phyloP scores from a whole-genome alignment of 2,888 invertebrate species.

The Microplitis deprimator region DNA sequence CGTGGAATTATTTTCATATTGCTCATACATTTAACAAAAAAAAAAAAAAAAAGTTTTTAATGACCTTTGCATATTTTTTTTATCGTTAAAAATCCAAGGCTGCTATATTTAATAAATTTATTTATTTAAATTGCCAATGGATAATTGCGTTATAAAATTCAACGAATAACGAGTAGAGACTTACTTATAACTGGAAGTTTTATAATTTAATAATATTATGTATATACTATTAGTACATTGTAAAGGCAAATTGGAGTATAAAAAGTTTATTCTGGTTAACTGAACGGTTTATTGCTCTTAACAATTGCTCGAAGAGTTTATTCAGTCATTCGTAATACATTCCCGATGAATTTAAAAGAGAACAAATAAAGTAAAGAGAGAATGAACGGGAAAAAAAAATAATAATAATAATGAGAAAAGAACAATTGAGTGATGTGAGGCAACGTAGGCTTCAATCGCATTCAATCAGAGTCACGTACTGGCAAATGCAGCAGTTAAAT shows the following conservation, averaged over 20 bases:
- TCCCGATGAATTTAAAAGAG: slow-evolving; percentile 20
- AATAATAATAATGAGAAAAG: background rate
- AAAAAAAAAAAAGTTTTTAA: background rate
- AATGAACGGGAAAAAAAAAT: background rate
- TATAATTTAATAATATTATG: background rate
- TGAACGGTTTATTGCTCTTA: slow-evolving; percentile 15
- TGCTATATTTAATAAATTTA: background rate
- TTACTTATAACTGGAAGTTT: background rate
- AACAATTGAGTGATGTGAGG: slow-evolving; percentile 24
- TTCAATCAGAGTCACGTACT: slow-evolving; percentile 30
- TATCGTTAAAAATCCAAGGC: background rate
- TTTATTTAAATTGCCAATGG: background rate
- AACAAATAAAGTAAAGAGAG: background rate
- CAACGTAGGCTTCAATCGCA: slow-evolving; percentile 10
- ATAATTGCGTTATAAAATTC: background rate
- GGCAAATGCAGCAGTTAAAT: slow-evolving; percentile 34
- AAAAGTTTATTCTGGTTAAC: slow-evolving; percentile 17
- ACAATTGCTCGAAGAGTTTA: slow-evolving; percentile 17
- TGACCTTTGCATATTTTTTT: background rate
- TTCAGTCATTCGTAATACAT: slow-evolving; percentile 26
- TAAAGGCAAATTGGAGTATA: slow-evolving; percentile 17
- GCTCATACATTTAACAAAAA: background rate
- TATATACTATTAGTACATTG: background rate
- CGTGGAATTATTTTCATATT: background rate
- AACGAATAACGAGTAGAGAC: background rate